Conservation (phyloP, 2,797 vertebrate species). For the Oryzias sinensis region DNA sequence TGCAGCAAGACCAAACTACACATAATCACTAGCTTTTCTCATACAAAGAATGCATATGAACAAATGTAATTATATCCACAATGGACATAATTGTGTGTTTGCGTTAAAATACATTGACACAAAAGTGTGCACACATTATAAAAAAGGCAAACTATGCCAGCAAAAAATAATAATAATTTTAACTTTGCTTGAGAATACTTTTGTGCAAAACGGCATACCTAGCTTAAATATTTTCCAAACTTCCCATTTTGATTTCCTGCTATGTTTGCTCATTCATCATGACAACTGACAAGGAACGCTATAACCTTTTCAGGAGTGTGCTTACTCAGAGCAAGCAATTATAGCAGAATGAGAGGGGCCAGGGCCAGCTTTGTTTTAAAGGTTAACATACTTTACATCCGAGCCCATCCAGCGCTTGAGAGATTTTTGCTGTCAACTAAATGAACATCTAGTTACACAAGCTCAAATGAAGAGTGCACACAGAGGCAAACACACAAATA, state of each 20-base stretch:
- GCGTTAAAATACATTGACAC: constrained; percentile 1
- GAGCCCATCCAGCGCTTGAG: constrained; percentile 60
- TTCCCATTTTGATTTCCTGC: constrained; percentile 56
- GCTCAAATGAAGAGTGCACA: constrained; percentile 49
- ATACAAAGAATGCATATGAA: constrained; percentile 8
- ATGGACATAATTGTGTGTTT: constrained; percentile 15
- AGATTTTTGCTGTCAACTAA: constrained; percentile 69
- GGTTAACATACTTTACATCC: constrained; percentile 79
- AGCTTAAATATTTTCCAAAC: constrained; percentile 29
- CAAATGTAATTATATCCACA: background rate
- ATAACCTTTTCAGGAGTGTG: constrained; percentile 77
- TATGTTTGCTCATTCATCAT: constrained; percentile 66
- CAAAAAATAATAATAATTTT: constrained; percentile 19
- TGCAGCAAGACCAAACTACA: constrained; percentile 4
- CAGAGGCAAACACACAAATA: constrained; percentile 15
- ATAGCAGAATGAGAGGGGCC: constrained; percentile 70
- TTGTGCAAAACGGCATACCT: constrained; percentile 6
- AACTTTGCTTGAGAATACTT: background rate
- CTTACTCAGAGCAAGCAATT: constrained; percentile 73
- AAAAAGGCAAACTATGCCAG: constrained; percentile 28
- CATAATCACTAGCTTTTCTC: constrained; percentile 2
- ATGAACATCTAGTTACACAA: constrained; percentile 69
- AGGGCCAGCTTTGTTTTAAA: constrained; percentile 76
- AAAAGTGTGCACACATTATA: constrained; percentile 4
- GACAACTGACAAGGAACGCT: constrained; percentile 69